A percentile compares a stretch with the other conserved stretches of the same genome.
Evolutionary conservation across 2,797 vertebrate species (phyloP).

Genomic region (Mycteria americana): DNA sequence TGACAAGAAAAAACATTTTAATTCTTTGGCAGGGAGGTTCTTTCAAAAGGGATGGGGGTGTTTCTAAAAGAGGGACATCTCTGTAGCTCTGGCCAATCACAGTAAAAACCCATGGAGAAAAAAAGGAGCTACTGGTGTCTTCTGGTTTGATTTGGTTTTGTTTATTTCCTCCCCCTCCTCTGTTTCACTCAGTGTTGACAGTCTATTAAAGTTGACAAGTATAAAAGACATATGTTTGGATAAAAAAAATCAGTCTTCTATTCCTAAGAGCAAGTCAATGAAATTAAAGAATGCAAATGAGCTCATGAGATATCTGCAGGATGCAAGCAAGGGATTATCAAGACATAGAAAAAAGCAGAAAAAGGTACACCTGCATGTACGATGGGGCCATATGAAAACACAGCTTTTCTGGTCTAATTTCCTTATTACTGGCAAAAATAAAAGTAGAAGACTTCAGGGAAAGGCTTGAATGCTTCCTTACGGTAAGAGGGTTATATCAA

Average conservation of each 20-base stretch:
- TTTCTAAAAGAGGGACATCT: background rate
- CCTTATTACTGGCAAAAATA: background rate
- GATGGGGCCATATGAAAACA: background rate
- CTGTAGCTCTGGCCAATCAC: background rate
- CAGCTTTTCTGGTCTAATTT: background rate
- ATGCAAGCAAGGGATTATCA: background rate
- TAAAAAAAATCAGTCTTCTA: background rate
- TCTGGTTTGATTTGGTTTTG: background rate
- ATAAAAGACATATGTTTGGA: background rate
- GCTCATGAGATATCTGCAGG: background rate
- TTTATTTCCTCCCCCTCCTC: background rate
- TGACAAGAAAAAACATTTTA: background rate
- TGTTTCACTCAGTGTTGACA: background rate
- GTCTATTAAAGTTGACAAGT: background rate
- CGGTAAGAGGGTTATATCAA: background rate
- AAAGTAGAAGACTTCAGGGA: background rate
- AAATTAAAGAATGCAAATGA: constrained; percentile 30
- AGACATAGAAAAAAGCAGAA: background rate
- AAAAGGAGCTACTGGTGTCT: background rate
- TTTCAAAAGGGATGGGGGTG: background rate
- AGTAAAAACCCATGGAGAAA: background rate
- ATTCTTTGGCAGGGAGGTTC: background rate
- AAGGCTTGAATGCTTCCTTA: background rate
- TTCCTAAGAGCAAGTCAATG: background rate
- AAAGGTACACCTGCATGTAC: background rate